phyloP scores from a whole-genome alignment of 1,140 invertebrate species.

The Teleogryllus occipitalis region DNA sequence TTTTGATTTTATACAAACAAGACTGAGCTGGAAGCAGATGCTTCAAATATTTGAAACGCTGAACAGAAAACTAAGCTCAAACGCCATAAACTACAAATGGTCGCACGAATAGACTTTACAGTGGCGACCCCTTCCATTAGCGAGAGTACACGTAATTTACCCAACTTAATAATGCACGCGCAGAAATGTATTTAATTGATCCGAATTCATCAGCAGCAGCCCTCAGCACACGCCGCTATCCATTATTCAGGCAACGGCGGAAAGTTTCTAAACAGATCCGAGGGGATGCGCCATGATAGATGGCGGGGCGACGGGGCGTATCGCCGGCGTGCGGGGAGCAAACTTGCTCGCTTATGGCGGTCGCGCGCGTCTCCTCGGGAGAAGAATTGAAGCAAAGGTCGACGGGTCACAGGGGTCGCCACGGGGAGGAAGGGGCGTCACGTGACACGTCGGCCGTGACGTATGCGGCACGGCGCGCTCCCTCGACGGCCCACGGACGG shows the following conservation, averaged over 20 bases:
- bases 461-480: too few species aligned
- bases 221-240: neutral
- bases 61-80: too few species aligned
- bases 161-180: neutral
- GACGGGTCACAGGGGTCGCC: neutral
- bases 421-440: neutral
- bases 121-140: too few species aligned
- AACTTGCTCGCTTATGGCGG: too few species aligned
- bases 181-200: neutral
- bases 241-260: neutral
- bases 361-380: neutral
- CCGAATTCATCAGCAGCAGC: neutral
- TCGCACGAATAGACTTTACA: too few species aligned
- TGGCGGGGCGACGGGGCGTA: neutral
- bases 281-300: neutral
- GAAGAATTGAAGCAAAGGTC: neutral
- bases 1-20: too few species aligned
- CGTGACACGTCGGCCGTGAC: neutral
- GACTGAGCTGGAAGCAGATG: too few species aligned
- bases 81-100: too few species aligned
- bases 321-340: neutral
- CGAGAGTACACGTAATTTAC: too few species aligned
- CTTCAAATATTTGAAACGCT: too few species aligned
- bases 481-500: too few species aligned
- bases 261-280: neutral